These are phyloP conservation scores for Dolichopus griseipennis DNA, from an alignment of 2,888 invertebrate species.

Conservation along the genomic window DNA sequence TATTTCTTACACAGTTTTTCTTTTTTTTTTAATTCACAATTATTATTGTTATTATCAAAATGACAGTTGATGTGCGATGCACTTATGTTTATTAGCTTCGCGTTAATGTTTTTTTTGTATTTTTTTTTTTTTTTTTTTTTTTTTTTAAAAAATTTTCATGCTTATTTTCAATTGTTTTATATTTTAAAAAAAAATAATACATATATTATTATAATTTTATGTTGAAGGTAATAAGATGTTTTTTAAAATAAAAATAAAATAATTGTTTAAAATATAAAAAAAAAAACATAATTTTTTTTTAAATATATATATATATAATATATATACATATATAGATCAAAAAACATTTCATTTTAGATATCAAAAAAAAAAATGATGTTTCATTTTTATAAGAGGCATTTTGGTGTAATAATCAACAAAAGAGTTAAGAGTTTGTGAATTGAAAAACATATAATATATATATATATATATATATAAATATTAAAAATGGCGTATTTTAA, in stretches of 20 bases:
- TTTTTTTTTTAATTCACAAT: background rate
- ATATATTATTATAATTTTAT: background rate
- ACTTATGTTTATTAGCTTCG: constrained; percentile 1
- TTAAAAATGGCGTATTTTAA: background rate
- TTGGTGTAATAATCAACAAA: constrained; percentile 6
- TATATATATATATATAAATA: too few species aligned
- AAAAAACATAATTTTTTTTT: background rate
- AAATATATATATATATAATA: too few species aligned
- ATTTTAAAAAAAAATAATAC: background rate
- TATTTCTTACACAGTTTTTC: background rate
- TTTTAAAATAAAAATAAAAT: background rate
- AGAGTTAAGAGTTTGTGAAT: background rate
- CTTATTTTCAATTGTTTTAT: background rate
- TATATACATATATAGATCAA: too few species aligned
- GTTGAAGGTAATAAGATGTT: background rate
- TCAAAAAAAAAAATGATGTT: background rate
- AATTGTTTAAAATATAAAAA: background rate
- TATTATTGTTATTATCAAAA: background rate
- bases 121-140: too few species aligned
- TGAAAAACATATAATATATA: background rate
- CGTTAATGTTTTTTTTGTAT: background rate
- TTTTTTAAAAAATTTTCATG: background rate
- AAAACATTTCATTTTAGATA: too few species aligned
- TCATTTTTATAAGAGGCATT: background rate
- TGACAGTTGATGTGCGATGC: background rate